Conservation (phyloP, 2,113 vertebrate species). For the Hippocampus zosterae region DNA sequence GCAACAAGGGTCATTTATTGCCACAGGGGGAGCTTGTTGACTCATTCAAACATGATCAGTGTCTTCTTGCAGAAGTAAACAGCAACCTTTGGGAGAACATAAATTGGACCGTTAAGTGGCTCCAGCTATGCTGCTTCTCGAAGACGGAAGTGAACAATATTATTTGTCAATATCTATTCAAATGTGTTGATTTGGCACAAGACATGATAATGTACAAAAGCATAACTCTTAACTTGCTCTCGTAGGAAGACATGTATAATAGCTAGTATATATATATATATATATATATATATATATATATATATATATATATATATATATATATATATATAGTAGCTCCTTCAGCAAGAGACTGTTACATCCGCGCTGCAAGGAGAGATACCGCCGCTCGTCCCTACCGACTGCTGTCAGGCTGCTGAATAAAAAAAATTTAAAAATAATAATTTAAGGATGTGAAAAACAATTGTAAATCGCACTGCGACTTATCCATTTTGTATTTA, state of each 20-base stretch:
- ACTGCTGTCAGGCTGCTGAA: too few relatives aligned
- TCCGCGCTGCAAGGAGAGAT: too few relatives aligned
- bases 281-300: too few relatives aligned
- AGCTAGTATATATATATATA: too few relatives aligned
- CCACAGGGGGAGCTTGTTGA: constrained; percentile 8
- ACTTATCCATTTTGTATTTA: too few relatives aligned
- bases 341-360: too few relatives aligned
- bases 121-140: background rate
- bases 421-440: too few relatives aligned
- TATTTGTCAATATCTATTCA: background rate
- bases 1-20: constrained; percentile 8
- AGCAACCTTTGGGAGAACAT: constrained; percentile 1
- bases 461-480: too few relatives aligned
- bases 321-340: too few relatives aligned
- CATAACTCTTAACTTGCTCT: background rate
- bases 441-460: too few relatives aligned
- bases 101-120: background rate
- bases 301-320: too few relatives aligned
- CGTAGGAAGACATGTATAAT: background rate
- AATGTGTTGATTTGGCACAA: background rate
- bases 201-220: background rate
- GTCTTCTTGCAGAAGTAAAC: background rate
- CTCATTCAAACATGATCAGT: constrained; percentile 9
- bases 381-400: too few relatives aligned
- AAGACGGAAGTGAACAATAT: background rate